Evolutionary conservation across 2,888 invertebrate species (phyloP), one percentile per base, ranked within the genome.

Genomic region (Ganaspis brasiliensis): DNA sequence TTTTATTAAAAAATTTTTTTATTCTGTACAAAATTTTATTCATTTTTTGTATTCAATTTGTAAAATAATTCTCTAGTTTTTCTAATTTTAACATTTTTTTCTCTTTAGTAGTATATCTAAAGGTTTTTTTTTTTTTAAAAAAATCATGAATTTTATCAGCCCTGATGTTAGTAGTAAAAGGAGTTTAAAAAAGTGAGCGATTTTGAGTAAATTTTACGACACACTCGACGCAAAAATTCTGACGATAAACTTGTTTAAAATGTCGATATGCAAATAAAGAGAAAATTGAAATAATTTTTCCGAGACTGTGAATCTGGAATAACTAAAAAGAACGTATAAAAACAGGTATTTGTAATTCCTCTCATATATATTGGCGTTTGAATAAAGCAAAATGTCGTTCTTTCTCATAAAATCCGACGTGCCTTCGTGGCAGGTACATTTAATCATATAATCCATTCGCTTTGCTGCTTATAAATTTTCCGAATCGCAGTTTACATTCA

Each of bases 371-470:
- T 40, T 45, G 26, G 45, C n/a, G n/a, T 67, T 67, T 67, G 24
- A 16, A 67, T 67, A 67, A 45, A 8, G 63, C 63, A 40, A 63
- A 19, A 63, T 63, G 40, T 63, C 67, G 24, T 67, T 67, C 24
- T 45, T 67, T 45, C 45, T 67, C 45, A 24, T 49, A 45, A 67
- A 67, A 45, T 45, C n/a, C 63, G n/a, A 45, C 67, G 67, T 67
- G 67, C 40, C 40, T 40, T 63, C 63, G 21, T 63, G 63, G 14
- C 67, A 45, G 67, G 8, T n/a, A 67, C 24, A 67, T 67, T 67
- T 67, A 67, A 67, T 67, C 67, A 45, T 49, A 67, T 67, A 45
- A 67, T 45, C 24, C 45, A 67, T 67, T 49, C 40, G 63, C 63
- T 40, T 63, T 63, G 24, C 45, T 67, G 67, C 40, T 67, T 67